Evolutionary conservation across 2,797 vertebrate genomes (phyloP), one percentile per base, ranked within the genome.

Genomic region (Gadopsis marmoratus): DNA sequence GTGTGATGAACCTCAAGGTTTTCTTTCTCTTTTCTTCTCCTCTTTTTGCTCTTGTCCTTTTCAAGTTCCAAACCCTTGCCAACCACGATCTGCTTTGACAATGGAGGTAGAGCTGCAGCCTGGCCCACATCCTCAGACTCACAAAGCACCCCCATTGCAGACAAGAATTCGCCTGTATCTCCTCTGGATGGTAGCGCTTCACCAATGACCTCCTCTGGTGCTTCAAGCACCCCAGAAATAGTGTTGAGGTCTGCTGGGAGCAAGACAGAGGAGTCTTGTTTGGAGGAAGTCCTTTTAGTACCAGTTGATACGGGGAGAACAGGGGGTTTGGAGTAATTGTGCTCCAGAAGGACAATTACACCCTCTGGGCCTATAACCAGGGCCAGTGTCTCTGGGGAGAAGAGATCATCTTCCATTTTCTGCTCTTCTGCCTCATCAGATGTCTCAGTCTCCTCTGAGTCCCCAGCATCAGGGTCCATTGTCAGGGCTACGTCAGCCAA

Each of bases 191-290:
- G 86, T 56, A 82, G 70, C 0, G 90, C 88, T 53, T 97, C 96
- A 11, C 95, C 96, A 33, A 98, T 97, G 3, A 97, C 96, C 90
- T 97, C 97, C 92, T 98, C 97, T 0, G 97, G 97, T 0, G 97
- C 97, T 88, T 98, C 97, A 59, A 97, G 93, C 47, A 98, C 96
- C 8, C 96, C 96, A 7, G 96, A 95, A 14, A 95, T 94, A 16
- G 91, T 39, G 65, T 95, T 95, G 88, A 96, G 93, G 79, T 96
- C 95, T 0, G 94, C 81, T 17, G 95, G 88, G 35, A 95, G 91
- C 70, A 95, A 71, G 54, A 94, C 86, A 2, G 93, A 91, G 47
- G 93, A 56, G 63, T 94, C 93, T 26, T 87, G 92, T 48, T 86
- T 94, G 71, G 86, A 88, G 65, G 82, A 76, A 55, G 89, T 90